phyloP scores from a whole-genome alignment of 2,113 vertebrate genomes.

The Cottus gobio region DNA sequence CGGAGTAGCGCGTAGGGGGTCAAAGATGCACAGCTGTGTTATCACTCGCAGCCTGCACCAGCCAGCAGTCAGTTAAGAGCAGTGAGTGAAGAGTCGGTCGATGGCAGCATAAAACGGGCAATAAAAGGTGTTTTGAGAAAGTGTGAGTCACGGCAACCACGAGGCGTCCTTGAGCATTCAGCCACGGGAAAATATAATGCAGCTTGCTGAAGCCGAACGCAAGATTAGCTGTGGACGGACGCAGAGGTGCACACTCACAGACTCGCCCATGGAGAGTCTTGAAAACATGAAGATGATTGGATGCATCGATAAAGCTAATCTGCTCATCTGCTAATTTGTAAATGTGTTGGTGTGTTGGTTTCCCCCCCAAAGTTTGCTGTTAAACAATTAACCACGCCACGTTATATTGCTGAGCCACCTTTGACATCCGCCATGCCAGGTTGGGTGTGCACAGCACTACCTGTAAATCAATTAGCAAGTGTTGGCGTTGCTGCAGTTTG shows the following conservation, averaged over 20 bases:
- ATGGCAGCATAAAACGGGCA: no score
- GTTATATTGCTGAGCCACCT: conserved; percentile 42
- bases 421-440: conserved; percentile 37
- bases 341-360: background rate
- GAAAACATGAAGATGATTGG: background rate
- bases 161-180: no score
- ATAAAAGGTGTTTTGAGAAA: no score
- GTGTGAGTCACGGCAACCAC: no score
- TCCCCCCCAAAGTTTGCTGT: conserved; percentile 34
- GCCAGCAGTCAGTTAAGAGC: no score
- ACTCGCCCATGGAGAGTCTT: background rate
- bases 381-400: conserved; percentile 59
- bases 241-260: background rate
- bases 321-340: background rate
- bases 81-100: no score
- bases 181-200: background rate
- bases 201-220: background rate
- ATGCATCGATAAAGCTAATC: background rate
- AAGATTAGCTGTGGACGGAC: background rate
- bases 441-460: conserved; percentile 39
- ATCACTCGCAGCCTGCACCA: no score
- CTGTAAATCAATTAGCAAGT: conserved; percentile 70
- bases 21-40: no score
- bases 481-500: conserved; percentile 58
- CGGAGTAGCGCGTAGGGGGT: no score